These are phyloP conservation scores for Lophotriccus pileatus DNA, from an alignment of 2,797 vertebrate genomes.

Conservation along the genomic window DNA sequence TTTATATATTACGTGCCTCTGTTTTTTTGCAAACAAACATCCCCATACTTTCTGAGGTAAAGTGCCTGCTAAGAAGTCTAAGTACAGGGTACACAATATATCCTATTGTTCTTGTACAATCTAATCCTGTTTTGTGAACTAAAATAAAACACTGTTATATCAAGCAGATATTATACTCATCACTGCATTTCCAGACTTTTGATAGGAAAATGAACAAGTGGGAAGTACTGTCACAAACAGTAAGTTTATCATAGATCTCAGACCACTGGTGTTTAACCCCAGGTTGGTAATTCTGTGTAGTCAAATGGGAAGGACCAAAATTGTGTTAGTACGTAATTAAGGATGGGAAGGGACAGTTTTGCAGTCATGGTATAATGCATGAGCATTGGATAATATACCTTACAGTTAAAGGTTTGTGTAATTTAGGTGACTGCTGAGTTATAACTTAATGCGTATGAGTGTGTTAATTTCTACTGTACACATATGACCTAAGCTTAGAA, in stretches of 20 bases:
- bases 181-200: background rate
- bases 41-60: background rate
- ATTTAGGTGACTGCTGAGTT: background rate
- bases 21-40: background rate
- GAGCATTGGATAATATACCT: background rate
- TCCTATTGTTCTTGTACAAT: background rate
- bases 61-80: background rate
- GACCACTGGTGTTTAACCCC: background rate
- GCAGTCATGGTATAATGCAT: background rate
- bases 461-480: background rate
- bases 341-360: background rate
- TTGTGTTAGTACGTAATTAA: background rate
- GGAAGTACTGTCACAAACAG: background rate
- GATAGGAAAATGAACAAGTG: background rate
- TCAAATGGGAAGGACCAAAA: background rate
- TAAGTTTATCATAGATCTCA: background rate
- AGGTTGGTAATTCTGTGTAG: background rate
- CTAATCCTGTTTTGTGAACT: background rate
- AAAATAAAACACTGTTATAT: background rate
- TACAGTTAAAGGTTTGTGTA: background rate
- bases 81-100: background rate
- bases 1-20: background rate
- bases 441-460: background rate
- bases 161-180: background rate
- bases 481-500: background rate